Percentiles rank a stretch among this genome's conserved stretches.
Evolutionary conservation across 2,888 invertebrate species (phyloP).

Genomic region (Digitonthophagus gazella): DNA sequence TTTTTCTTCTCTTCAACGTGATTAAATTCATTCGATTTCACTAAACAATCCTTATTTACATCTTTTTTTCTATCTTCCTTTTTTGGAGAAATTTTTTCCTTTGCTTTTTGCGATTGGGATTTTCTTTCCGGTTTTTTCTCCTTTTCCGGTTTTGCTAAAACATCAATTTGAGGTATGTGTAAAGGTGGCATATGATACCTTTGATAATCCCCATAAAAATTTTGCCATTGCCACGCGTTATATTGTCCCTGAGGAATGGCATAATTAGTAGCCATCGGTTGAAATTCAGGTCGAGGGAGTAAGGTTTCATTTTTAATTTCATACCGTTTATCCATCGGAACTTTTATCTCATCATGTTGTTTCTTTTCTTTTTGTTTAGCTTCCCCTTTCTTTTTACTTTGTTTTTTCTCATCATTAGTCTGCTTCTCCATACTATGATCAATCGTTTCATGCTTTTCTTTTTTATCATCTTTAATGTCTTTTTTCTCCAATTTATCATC

Average conservation of each 20-base stretch:
- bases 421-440: constrained; percentile 16
- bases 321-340: constrained; percentile 32
- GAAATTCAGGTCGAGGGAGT: constrained; percentile 61
- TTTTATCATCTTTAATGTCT: background rate
- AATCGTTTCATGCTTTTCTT: constrained; percentile 4
- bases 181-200: constrained; percentile 44
- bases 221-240: constrained; percentile 62
- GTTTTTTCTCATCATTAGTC: constrained; percentile 9
- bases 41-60: constrained; percentile 17
- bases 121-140: constrained; percentile 46
- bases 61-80: constrained; percentile 34
- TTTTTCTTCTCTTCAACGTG: constrained; percentile 21
- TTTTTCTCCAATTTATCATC: constrained; percentile 44
- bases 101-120: constrained; percentile 32
- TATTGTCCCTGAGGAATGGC: constrained; percentile 56
- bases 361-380: background rate
- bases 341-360: background rate
- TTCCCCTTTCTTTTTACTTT: background rate
- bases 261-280: constrained; percentile 35
- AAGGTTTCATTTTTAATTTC: constrained; percentile 51
- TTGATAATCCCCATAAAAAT: constrained; percentile 50
- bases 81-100: constrained; percentile 37
- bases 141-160: constrained; percentile 41
- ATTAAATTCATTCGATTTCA: constrained; percentile 15
- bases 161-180: constrained; percentile 46